Percentiles rank a stretch among this genome's conserved stretches.
phyloP scores from a whole-genome alignment of 2,113 vertebrate genomes.

The Pardalotus punctatus region DNA sequence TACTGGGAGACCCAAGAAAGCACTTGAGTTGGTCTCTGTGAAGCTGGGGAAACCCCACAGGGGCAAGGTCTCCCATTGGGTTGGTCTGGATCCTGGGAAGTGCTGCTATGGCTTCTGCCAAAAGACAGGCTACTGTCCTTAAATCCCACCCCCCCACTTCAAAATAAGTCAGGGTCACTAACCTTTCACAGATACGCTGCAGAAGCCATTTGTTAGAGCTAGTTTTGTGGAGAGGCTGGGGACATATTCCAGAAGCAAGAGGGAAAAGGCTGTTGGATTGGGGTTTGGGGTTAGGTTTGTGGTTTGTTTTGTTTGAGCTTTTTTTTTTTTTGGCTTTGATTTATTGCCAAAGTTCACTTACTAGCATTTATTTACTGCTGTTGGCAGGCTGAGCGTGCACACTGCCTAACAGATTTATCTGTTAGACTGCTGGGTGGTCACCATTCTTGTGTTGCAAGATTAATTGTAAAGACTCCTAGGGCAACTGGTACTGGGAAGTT shows the following conservation, averaged over 20 bases:
- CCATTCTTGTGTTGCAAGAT: conserved; percentile 10
- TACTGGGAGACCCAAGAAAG: background rate
- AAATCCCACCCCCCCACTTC: background rate
- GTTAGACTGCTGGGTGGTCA: conserved; percentile 30
- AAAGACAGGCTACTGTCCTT: background rate
- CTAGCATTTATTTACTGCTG: background rate
- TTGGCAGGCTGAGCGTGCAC: background rate
- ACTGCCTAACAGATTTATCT: conserved; percentile 39
- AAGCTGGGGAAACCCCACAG: background rate
- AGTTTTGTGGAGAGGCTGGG: background rate
- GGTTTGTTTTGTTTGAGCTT: background rate
- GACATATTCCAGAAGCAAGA: background rate
- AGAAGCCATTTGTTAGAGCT: background rate
- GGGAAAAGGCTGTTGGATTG: background rate
- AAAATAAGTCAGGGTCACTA: background rate
- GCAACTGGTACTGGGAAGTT: background rate
- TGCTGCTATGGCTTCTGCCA: background rate
- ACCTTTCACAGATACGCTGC: background rate
- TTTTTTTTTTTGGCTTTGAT: background rate
- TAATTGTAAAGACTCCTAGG: conserved; percentile 2
- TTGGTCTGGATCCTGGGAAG: background rate
- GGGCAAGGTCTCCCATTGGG: background rate
- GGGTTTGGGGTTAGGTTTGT: background rate
- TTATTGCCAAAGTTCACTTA: background rate
- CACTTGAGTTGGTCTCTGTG: background rate